Percentiles rank a stretch among this genome's conserved stretches.
These are phyloP conservation scores for Miichthys miiuy DNA, from an alignment of 2,797 vertebrate species.

Conservation along the genomic window DNA sequence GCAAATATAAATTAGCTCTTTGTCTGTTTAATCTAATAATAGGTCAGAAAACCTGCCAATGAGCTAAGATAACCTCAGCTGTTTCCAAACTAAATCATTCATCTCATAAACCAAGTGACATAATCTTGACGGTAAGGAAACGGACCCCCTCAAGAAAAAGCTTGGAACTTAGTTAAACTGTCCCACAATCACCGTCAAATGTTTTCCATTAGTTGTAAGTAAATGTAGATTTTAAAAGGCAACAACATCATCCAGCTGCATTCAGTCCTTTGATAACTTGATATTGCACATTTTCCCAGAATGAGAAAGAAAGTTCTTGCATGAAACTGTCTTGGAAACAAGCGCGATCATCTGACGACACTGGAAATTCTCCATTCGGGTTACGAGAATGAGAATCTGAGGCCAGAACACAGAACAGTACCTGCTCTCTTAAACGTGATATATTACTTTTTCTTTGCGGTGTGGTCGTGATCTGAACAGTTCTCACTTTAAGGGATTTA, in stretches of 20 bases:
- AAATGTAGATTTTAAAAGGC: not conserved
- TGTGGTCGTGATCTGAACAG: not conserved
- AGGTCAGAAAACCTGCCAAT: conserved; percentile 1
- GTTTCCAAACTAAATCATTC: conserved; percentile 37
- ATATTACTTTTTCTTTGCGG: not conserved
- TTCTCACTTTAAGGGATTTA: not conserved
- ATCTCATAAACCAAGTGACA: conserved; percentile 16
- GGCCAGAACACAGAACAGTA: conserved; percentile 5
- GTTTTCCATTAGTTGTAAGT: conserved; percentile 33
- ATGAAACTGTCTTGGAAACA: conserved; percentile 21
- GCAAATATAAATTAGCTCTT: conserved; percentile 9
- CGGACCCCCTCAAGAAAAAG: not conserved
- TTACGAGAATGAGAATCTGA: not conserved
- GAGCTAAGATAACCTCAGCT: conserved; percentile 9
- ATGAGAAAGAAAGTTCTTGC: conserved; percentile 11
- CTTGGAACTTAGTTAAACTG: not conserved
- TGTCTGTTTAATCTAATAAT: conserved; percentile 28
- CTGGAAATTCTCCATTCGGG: not conserved
- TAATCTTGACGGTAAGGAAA: conserved; percentile 14
- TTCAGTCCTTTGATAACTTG: conserved; percentile 7
- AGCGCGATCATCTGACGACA: not conserved
- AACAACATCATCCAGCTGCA: not conserved
- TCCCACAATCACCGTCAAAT: conserved; percentile 1
- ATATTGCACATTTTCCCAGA: conserved; percentile 10
- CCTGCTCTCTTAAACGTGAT: conserved; percentile 3